A percentile compares a stretch with the other conserved stretches of the same genome.
These are phyloP conservation scores for Phthorimaea operculella DNA, from an alignment of 1,140 invertebrate species.

Conservation along the genomic window DNA sequence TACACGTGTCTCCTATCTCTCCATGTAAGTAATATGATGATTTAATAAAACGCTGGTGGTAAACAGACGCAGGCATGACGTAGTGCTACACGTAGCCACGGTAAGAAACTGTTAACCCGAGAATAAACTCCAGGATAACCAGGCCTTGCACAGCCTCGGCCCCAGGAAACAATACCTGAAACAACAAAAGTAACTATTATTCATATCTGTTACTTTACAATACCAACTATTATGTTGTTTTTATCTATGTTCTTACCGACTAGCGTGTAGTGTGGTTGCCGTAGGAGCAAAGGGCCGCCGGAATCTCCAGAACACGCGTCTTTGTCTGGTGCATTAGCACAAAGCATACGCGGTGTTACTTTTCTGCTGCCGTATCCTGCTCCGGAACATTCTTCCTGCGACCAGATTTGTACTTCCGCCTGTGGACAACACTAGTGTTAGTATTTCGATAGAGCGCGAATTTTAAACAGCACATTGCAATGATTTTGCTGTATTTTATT, in stretches of 20 bases:
- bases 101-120: conserved; percentile 75
- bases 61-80: conserved; percentile 51
- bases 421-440: conserved; percentile 18
- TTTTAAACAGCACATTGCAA: background rate
- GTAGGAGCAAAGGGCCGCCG: conserved; percentile 53
- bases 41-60: conserved; percentile 24
- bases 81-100: conserved; percentile 61
- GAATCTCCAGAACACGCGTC: conserved; percentile 78
- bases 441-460: background rate
- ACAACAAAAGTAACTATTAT: background rate
- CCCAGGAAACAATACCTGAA: conserved; percentile 80
- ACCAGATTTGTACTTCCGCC: conserved; percentile 60
- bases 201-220: background rate
- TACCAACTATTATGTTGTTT: background rate
- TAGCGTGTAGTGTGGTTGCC: conserved; percentile 48
- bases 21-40: background rate
- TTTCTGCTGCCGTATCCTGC: conserved; percentile 58
- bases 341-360: conserved; percentile 81
- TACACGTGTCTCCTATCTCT: background rate
- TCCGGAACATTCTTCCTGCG: conserved; percentile 47
- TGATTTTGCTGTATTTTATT: background rate
- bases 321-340: conserved; percentile 75
- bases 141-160: conserved; percentile 78
- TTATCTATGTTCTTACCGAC: conserved; percentile 38
- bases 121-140: conserved; percentile 83